A percentile compares a stretch with the other conserved stretches of the same genome.
Evolutionary conservation across 2,113 vertebrate genomes (phyloP).

Genomic region (Ammodytes dubius): DNA sequence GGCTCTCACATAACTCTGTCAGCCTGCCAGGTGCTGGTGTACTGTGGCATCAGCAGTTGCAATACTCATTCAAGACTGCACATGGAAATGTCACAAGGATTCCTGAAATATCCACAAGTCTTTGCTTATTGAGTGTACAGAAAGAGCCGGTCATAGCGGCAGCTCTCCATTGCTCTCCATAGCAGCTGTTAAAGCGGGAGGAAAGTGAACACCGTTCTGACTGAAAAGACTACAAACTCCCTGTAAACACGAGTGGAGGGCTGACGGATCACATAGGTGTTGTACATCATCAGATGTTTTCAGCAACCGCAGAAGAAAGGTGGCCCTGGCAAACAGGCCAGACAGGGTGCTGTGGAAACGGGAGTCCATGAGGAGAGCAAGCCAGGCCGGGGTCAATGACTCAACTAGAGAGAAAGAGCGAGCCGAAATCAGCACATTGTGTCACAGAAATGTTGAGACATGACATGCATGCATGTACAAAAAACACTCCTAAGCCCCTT

Average conservation of each 20-base stretch:
- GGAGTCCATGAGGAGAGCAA: conserved; percentile 83
- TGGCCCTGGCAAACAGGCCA: conserved; percentile 79
- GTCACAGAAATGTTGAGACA: conserved; percentile 7
- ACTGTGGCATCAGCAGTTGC: conserved; percentile 54
- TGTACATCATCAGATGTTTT: conserved; percentile 55
- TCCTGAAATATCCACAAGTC: conserved; percentile 37
- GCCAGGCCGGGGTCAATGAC: conserved; percentile 58
- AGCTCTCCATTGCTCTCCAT: conserved; percentile 39
- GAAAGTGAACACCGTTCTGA: conserved; percentile 78
- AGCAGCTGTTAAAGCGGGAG: conserved; percentile 61
- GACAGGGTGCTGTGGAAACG: conserved; percentile 80
- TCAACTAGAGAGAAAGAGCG: conserved; percentile 61
- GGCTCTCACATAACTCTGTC: conserved; percentile 41
- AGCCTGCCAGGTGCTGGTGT: not conserved
- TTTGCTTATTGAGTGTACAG: conserved; percentile 10
- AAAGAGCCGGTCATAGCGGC: conserved; percentile 1
- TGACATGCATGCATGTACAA: not conserved
- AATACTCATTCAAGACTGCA: conserved; percentile 21
- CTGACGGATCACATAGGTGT: conserved; percentile 51
- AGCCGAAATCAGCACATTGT: not conserved
- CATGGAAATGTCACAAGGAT: conserved; percentile 29
- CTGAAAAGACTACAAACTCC: conserved; percentile 72
- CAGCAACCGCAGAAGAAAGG: conserved; percentile 70
- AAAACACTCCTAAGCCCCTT: not conserved
- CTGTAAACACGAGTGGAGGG: conserved; percentile 69